Conservation (phyloP, 2,888 invertebrate genomes). For the Hirtodrosophila trivittata region DNA sequence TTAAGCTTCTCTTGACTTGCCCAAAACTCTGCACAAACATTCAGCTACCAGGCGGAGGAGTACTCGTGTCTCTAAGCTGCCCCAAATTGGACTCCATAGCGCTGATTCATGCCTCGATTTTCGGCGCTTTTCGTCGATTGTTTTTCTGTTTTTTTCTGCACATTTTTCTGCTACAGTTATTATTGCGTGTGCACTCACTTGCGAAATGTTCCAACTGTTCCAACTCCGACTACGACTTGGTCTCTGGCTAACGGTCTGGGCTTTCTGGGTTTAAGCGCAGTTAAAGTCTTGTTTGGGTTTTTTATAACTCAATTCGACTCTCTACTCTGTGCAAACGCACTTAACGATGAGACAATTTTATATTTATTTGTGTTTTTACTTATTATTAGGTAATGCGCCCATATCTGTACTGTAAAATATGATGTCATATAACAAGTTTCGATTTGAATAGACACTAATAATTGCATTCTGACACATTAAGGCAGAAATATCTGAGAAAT, state of each 20-base stretch:
- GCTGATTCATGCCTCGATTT: conserved; percentile 41
- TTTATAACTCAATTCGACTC: not conserved
- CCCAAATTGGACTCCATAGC: conserved; percentile 13
- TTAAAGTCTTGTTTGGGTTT: conserved; percentile 40
- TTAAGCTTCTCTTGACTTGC: not conserved
- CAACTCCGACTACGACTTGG: conserved; percentile 19
- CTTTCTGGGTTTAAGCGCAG: conserved; percentile 43
- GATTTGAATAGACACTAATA: not conserved
- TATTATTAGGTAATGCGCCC: conserved; percentile 28
- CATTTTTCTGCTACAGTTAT: conserved; percentile 65
- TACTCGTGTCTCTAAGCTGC: too few species aligned
- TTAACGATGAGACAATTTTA: too few species aligned
- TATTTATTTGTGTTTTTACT: too few species aligned
- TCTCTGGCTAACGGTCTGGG: conserved; percentile 57
- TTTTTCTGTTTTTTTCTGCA: conserved; percentile 18
- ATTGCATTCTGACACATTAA: too few species aligned
- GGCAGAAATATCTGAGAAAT: too few species aligned
- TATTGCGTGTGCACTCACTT: conserved; percentile 57
- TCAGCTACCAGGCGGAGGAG: too few species aligned
- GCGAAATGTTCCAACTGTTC: conserved; percentile 52
- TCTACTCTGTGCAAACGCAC: too few species aligned
- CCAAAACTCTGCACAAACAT: not conserved
- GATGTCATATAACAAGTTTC: conserved; percentile 17
- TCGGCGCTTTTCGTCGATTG: conserved; percentile 13
- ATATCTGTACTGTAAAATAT: conserved; percentile 4